Conservation (phyloP, 2,113 vertebrate species). For the Cichladusa arquata region DNA sequence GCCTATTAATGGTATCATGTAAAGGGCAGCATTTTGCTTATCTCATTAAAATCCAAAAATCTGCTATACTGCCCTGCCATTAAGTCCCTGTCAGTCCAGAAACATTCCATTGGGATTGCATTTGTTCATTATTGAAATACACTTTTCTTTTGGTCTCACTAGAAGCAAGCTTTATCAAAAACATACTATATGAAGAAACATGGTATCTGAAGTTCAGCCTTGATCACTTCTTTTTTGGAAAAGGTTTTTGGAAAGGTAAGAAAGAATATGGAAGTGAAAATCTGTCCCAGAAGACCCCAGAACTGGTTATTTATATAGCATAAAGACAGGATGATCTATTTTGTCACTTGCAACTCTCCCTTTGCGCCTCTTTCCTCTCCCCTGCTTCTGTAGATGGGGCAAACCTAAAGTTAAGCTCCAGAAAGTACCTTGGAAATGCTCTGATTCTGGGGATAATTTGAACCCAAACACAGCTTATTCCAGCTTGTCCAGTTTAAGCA, state of each 20-base stretch:
- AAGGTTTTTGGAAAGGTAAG: background rate
- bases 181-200: background rate
- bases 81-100: background rate
- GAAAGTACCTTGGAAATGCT: background rate
- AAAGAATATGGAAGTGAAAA: background rate
- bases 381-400: background rate
- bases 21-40: background rate
- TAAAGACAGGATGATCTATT: background rate
- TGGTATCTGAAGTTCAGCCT: background rate
- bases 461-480: background rate
- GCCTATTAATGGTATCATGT: background rate
- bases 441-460: background rate
- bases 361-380: background rate
- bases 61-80: background rate
- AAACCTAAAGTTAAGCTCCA: background rate
- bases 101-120: background rate
- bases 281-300: background rate
- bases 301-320: fast-evolving
- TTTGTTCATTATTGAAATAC: background rate
- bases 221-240: background rate
- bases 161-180: background rate
- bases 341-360: background rate
- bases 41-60: conserved; percentile 34
- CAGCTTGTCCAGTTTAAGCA: background rate
- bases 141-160: background rate